Base-by-base conservation (phyloP, 2,113 vertebrate species). In the Pachypanchax playfairii region DNA sequence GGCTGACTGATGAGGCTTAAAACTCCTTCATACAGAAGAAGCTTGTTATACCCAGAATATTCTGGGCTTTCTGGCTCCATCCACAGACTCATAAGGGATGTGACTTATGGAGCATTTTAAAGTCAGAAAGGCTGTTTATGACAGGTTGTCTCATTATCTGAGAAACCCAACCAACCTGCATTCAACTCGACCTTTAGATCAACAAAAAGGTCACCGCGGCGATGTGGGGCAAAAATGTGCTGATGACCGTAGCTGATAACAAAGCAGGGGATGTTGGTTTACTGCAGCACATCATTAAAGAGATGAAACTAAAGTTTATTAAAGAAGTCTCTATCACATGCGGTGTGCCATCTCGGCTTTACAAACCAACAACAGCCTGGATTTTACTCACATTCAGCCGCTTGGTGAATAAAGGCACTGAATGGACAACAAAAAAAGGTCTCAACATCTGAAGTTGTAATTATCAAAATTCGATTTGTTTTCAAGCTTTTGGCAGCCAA, bases 131-230 rank as follows among this genome's bases (percentile, higher is more conserved):
- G 39, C 41, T 58, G 50, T 73, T 75, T 73, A 73, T 36, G 33
- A 74, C 72, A 33, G 56, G 12, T 50, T 63, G 58, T 43, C n/a
- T 29, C 24, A 46, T 61, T 63, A 57, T 53, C 42, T n/a, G 44
- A 38, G 31, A 70, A 73, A 73, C 59, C 75, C 38, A 31, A 70
- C 38, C 65, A 59, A 62, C 60, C 70, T 65, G 65, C 42, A 18
- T 35, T 69, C 42, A 62, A 13, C 28, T 8, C 68, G 71, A 76
- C 82, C 82, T 84, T 87, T 87, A 52, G 28, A 39, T 80, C 49
- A 24, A 31, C 44, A 41, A 51, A 84, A 84, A 85, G 77, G 74
- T 82, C 79, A 73, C 56, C 28, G 10, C 55, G 39, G 55, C 21
- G 65, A 36, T 12, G 29, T 5, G 49, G 41, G n/a, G 25, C 28